Percentiles rank a stretch among this genome's conserved stretches.
phyloP scores from a whole-genome alignment of 2,888 invertebrate genomes.

The Drosophila prolongata region DNA sequence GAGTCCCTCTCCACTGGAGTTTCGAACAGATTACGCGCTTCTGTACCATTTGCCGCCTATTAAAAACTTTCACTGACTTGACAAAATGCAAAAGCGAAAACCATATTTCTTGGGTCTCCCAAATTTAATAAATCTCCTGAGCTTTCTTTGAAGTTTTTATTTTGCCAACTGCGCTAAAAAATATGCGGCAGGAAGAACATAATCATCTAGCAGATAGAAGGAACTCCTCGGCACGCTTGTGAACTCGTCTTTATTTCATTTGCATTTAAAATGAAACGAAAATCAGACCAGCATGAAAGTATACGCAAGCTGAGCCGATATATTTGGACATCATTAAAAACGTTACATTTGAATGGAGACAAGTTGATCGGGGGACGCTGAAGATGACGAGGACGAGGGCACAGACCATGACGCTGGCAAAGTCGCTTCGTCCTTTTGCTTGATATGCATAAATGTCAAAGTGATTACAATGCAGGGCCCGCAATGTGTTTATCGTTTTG shows the following conservation, averaged over 20 bases:
- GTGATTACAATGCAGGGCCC: slow-evolving; percentile 81
- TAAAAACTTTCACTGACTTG: slow-evolving; percentile 68
- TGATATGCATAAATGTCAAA: slow-evolving; percentile 83
- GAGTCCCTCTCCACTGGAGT: not conserved
- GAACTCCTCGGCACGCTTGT: slow-evolving; percentile 10
- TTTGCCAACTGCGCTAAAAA: slow-evolving; percentile 22
- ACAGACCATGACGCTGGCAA: slow-evolving; percentile 22
- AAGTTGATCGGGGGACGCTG: slow-evolving; percentile 14
- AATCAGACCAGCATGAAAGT: slow-evolving; percentile 77
- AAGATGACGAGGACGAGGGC: not conserved
- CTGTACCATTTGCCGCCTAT: slow-evolving; percentile 35
- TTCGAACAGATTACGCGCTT: slow-evolving; percentile 1
- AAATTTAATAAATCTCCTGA: slow-evolving; percentile 50
- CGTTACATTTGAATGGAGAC: slow-evolving; percentile 75
- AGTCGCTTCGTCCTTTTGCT: slow-evolving; percentile 65
- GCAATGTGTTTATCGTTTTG: slow-evolving; percentile 83
- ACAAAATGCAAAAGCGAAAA: slow-evolving; percentile 39
- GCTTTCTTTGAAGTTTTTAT: slow-evolving; percentile 65
- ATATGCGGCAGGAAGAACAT: slow-evolving; percentile 7
- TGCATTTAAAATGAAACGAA: slow-evolving; percentile 77
- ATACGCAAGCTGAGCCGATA: slow-evolving; percentile 50
- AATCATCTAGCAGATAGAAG: slow-evolving; percentile 30
- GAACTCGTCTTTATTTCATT: slow-evolving; percentile 70
- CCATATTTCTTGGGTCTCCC: not conserved
- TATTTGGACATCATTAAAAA: slow-evolving; percentile 82